Conservation (phyloP, 2,888 invertebrate species). For the Cyaniris semiargus region DNA sequence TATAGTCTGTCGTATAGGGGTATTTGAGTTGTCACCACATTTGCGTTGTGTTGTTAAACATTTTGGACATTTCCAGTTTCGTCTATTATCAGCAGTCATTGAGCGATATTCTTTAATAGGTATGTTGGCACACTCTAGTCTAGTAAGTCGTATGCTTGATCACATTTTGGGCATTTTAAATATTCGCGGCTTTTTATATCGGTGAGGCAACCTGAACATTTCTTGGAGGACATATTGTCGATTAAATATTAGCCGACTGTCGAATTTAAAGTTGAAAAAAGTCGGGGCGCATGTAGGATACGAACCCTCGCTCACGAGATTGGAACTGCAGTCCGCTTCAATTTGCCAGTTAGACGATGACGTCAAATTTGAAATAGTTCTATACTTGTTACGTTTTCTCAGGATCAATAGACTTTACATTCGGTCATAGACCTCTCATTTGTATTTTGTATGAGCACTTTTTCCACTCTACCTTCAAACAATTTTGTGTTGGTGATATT, state of each 20-base stretch:
- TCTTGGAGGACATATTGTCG: background rate
- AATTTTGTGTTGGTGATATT: too few species aligned
- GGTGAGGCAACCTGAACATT: background rate
- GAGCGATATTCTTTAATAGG: background rate
- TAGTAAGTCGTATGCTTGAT: background rate
- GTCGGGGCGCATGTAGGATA: too few species aligned
- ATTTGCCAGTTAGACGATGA: too few species aligned
- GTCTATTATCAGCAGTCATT: background rate
- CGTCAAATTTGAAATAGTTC: too few species aligned
- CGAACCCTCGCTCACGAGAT: too few species aligned
- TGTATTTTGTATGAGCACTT: too few species aligned
- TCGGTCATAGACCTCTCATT: too few species aligned
- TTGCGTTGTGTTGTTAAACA: background rate
- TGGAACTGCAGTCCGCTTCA: too few species aligned
- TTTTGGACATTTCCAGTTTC: slow-evolving; percentile 12
- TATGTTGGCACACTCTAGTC: slow-evolving; percentile 9
- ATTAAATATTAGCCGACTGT: background rate
- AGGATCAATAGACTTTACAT: too few species aligned
- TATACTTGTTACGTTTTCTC: too few species aligned
- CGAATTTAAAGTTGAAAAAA: background rate
- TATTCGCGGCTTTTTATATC: background rate
- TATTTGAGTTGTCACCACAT: background rate
- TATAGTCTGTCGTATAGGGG: background rate
- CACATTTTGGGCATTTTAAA: background rate
- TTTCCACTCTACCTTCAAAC: too few species aligned